Percentiles rank a stretch among this genome's conserved stretches.
Evolutionary conservation across 2,888 invertebrate genomes (phyloP).

Genomic region (Leptinotarsa juncta): DNA sequence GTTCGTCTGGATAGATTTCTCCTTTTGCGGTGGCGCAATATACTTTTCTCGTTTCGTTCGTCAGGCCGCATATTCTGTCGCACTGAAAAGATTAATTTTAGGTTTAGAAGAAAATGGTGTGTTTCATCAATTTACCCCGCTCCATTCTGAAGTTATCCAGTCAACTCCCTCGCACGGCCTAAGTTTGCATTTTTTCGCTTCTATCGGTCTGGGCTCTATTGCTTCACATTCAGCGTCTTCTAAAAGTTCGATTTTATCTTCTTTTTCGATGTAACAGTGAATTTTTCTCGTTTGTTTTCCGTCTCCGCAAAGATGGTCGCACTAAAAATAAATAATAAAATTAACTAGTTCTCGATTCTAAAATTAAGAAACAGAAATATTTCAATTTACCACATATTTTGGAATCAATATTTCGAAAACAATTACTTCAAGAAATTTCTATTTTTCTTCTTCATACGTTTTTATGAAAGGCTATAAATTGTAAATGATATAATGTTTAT

Average conservation of each 20-base stretch:
- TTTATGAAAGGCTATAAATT: too few species aligned
- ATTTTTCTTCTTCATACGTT: too few species aligned
- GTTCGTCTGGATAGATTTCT: slow-evolving; percentile 74
- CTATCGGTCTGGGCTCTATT: slow-evolving; percentile 76
- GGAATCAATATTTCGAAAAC: background rate
- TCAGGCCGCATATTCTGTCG: slow-evolving; percentile 79
- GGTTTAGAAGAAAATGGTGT: slow-evolving; percentile 4
- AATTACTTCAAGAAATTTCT: background rate
- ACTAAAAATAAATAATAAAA: slow-evolving; percentile 68
- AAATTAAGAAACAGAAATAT: slow-evolving; percentile 18
- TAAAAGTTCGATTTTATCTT: slow-evolving; percentile 75
- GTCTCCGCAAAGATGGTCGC: slow-evolving; percentile 90
- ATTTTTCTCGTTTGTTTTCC: slow-evolving; percentile 86
- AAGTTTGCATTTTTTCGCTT: slow-evolving; percentile 77
- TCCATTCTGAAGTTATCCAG: slow-evolving; percentile 90
- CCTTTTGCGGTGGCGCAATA: slow-evolving; percentile 80
- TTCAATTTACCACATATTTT: too few species aligned
- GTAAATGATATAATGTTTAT: too few species aligned
- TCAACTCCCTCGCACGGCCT: slow-evolving; percentile 92
- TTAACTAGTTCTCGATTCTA: background rate
- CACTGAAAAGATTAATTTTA: slow-evolving; percentile 71
- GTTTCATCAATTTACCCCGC: slow-evolving; percentile 73
- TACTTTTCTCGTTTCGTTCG: slow-evolving; percentile 78
- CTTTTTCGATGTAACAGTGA: slow-evolving; percentile 78
- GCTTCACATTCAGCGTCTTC: slow-evolving; percentile 73